Evolutionary conservation across 92 coral and sea anemone genomes (phyloP).

Genomic region (Bergia puertoricense): DNA sequence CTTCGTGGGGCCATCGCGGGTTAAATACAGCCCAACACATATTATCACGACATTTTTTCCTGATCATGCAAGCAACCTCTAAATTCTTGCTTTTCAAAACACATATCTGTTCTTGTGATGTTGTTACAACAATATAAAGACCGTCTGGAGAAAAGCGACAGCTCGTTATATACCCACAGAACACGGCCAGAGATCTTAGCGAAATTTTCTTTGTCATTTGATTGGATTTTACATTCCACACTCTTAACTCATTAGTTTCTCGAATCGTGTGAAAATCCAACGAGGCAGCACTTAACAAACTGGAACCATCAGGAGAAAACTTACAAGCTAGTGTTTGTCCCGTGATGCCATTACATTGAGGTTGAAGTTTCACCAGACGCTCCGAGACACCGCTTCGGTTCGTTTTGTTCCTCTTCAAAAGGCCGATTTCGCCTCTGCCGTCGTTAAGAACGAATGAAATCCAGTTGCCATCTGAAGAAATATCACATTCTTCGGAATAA

Average conservation of each 20-base stretch:
- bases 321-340: conserved; percentile 86
- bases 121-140: conserved; percentile 73
- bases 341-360: conserved; percentile 81
- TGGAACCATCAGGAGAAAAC: conserved; percentile 84
- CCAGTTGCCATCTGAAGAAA: conserved; percentile 82
- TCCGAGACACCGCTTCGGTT: conserved; percentile 74
- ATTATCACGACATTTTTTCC: conserved; percentile 83
- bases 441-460: conserved; percentile 81
- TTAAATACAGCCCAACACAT: conserved; percentile 88
- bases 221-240: conserved; percentile 87
- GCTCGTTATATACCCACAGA: conserved; percentile 90
- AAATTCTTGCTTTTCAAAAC: conserved; percentile 74
- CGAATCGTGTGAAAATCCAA: conserved; percentile 87
- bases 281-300: conserved; percentile 78
- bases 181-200: conserved; percentile 79
- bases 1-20: conserved; percentile 66
- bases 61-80: conserved; percentile 75
- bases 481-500: conserved; percentile 86
- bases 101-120: conserved; percentile 89
- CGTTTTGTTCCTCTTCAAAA: conserved; percentile 65
- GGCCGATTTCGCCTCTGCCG: conserved; percentile 85
- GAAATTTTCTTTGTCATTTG: conserved; percentile 76
- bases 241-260: conserved; percentile 86
- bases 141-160: conserved; percentile 94
- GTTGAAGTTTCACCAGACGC: conserved; percentile 76